A percentile compares a stretch with the other conserved stretches of the same genome.
Evolutionary conservation across 2,113 vertebrate genomes (phyloP).

Genomic region (Phrynocephalus versicolor): DNA sequence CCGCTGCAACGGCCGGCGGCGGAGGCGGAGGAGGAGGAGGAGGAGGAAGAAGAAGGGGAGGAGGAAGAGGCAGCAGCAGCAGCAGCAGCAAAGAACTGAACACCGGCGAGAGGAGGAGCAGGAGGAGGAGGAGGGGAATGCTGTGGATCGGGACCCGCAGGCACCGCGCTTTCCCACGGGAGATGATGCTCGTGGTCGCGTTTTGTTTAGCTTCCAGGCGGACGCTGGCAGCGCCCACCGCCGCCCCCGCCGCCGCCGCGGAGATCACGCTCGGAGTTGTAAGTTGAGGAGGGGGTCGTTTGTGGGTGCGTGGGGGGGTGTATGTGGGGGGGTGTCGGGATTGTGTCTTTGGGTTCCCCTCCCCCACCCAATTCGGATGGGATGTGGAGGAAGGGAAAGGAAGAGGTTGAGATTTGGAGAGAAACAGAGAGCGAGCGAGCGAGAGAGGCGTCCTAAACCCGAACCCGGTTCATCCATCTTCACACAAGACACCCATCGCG

Average conservation of each 20-base stretch:
- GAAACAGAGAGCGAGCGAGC: too few species aligned
- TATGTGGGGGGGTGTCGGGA: too few species aligned
- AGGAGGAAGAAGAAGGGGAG: background rate
- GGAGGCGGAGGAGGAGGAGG: background rate
- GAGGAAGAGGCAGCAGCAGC: slow-evolving; percentile 10
- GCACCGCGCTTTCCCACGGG: slow-evolving; percentile 5
- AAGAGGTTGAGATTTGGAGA: background rate
- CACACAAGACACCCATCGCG: too few species aligned
- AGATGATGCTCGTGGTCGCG: slow-evolving; percentile 50
- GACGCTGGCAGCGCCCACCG: slow-evolving; percentile 69
- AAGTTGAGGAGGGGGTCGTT: slow-evolving; percentile 69
- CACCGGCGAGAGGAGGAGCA: background rate
- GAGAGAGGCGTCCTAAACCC: too few species aligned
- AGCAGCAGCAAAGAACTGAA: slow-evolving; percentile 5
- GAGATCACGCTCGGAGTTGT: slow-evolving; percentile 89
- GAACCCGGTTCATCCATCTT: too few species aligned
- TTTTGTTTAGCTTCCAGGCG: slow-evolving; percentile 63
- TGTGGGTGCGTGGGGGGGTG: background rate
- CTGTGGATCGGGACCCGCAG: slow-evolving; percentile 38
- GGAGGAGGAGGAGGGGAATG: slow-evolving; percentile 33
- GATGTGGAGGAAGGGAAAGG: background rate
- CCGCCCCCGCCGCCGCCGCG: slow-evolving; percentile 78
- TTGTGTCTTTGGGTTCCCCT: too few species aligned
- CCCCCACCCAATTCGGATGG: too few species aligned
- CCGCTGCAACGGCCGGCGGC: background rate